Conservation (phyloP, 2,888 invertebrate genomes). For the Erpobdella octoculata region DNA sequence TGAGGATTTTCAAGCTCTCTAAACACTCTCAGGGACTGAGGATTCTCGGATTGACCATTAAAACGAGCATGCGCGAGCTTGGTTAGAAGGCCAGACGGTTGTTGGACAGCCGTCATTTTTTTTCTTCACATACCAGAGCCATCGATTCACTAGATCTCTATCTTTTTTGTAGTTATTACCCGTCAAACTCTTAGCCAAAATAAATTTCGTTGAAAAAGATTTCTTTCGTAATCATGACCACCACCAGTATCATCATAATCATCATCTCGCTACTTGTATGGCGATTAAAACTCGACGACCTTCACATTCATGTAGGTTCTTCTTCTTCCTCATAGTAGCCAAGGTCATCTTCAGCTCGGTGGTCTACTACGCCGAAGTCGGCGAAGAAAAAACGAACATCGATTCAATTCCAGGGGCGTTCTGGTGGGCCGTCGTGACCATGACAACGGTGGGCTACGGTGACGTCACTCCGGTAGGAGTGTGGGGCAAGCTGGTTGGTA, state of each 20-base stretch:
- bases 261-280: too few species aligned
- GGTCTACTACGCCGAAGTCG: constrained; percentile 48
- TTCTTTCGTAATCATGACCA: too few species aligned
- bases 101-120: too few species aligned
- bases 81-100: constrained; percentile 31
- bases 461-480: constrained; percentile 42
- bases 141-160: too few species aligned
- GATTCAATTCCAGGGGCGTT: constrained; percentile 49
- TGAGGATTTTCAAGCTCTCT: constrained; percentile 48
- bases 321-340: constrained; percentile 48
- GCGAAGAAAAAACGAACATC: constrained; percentile 41
- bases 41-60: constrained; percentile 48
- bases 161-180: too few species aligned
- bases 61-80: constrained; percentile 46
- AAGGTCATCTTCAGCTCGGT: constrained; percentile 49
- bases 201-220: too few species aligned
- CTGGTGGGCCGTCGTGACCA: constrained; percentile 51
- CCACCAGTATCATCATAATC: too few species aligned
- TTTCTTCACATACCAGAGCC: too few species aligned
- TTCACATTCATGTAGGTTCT: constrained; percentile 47
- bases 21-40: constrained; percentile 49
- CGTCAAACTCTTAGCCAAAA: too few species aligned
- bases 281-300: too few species aligned
- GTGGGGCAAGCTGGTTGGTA: constrained; percentile 41
- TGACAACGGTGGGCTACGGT: constrained; percentile 42